Evolutionary conservation across 1,140 invertebrate genomes (phyloP).

Genomic region (Ostrea denselamellosa): DNA sequence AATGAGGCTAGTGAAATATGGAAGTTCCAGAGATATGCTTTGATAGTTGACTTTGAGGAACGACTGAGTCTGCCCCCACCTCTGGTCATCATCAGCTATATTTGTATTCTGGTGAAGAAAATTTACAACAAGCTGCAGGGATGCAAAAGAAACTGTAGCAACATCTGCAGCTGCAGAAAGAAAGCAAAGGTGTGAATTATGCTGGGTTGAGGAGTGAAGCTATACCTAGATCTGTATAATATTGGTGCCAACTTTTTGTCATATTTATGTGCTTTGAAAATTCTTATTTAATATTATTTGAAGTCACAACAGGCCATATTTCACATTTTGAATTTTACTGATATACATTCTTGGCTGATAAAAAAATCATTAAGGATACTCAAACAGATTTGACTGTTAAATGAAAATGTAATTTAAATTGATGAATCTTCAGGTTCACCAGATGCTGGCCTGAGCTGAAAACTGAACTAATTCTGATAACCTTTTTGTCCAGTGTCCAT

Average conservation of each 20-base stretch:
- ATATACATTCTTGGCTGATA: too few relatives aligned
- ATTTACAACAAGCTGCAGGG: conserved; percentile 55
- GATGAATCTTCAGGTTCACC: too few relatives aligned
- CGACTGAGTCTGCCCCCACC: conserved; percentile 73
- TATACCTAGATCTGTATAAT: neutral
- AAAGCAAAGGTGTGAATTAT: conserved; percentile 1
- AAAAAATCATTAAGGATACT: too few relatives aligned
- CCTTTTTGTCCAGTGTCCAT: too few relatives aligned
- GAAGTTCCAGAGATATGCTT: conserved; percentile 80
- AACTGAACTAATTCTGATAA: too few relatives aligned
- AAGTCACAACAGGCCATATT: too few relatives aligned
- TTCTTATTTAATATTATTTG: neutral
- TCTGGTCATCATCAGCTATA: conserved; percentile 73
- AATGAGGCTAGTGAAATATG: conserved; percentile 78
- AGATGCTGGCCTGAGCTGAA: too few relatives aligned
- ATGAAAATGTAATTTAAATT: too few relatives aligned
- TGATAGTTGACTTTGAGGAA: conserved; percentile 80
- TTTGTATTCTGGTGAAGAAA: conserved; percentile 60
- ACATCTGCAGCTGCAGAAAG: conserved; percentile 38
- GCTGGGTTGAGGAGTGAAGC: neutral
- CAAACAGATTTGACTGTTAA: too few relatives aligned
- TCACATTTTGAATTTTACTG: too few relatives aligned
- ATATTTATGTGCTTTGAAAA: neutral
- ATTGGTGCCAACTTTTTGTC: neutral
- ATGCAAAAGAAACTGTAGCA: conserved; percentile 44